A percentile compares a stretch with the other conserved stretches of the same genome.
phyloP scores from a whole-genome alignment of 2,797 vertebrate genomes.

The Enteromius thamalakanensis region DNA sequence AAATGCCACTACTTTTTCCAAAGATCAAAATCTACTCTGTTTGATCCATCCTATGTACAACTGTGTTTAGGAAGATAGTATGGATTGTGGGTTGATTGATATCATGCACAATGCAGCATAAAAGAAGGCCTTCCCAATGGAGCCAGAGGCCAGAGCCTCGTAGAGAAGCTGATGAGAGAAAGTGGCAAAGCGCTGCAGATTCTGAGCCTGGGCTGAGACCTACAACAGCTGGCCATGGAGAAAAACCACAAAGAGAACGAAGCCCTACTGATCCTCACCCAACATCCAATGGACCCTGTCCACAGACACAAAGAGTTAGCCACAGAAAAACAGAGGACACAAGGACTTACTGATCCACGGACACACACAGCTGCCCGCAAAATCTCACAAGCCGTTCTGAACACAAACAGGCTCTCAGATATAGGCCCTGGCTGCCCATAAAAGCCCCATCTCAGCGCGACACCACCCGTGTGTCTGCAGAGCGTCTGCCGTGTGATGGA shows the following conservation, averaged over 20 bases:
- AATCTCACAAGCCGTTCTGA: slow-evolving; percentile 27
- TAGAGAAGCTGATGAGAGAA: slow-evolving; percentile 26
- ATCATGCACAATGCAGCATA: slow-evolving; percentile 3
- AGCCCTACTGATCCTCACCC: slow-evolving; percentile 33
- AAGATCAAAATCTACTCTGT: neutral
- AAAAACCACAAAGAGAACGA: slow-evolving; percentile 15
- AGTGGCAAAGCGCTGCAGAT: slow-evolving; percentile 40
- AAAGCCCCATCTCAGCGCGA: slow-evolving; percentile 31
- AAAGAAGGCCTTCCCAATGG: slow-evolving; percentile 37
- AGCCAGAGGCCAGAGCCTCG: slow-evolving; percentile 23
- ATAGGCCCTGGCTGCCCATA: slow-evolving; percentile 37
- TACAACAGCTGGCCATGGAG: slow-evolving; percentile 52
- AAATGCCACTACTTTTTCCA: neutral
- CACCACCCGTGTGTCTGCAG: slow-evolving; percentile 30
- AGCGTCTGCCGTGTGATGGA: slow-evolving; percentile 55
- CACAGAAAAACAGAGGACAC: slow-evolving; percentile 26
- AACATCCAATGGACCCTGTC: slow-evolving; percentile 21
- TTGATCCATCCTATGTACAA: neutral
- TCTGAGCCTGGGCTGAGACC: slow-evolving; percentile 25
- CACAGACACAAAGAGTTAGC: slow-evolving; percentile 12
- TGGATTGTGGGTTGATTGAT: slow-evolving; percentile 19
- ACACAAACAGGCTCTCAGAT: slow-evolving; percentile 27
- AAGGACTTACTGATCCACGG: slow-evolving; percentile 16
- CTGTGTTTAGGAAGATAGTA: slow-evolving; percentile 9
- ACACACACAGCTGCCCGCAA: slow-evolving; percentile 35